Percentiles rank a stretch among this genome's conserved stretches.
Conservation (phyloP, 2,888 invertebrate genomes). For the Eledona agricola region DNA sequence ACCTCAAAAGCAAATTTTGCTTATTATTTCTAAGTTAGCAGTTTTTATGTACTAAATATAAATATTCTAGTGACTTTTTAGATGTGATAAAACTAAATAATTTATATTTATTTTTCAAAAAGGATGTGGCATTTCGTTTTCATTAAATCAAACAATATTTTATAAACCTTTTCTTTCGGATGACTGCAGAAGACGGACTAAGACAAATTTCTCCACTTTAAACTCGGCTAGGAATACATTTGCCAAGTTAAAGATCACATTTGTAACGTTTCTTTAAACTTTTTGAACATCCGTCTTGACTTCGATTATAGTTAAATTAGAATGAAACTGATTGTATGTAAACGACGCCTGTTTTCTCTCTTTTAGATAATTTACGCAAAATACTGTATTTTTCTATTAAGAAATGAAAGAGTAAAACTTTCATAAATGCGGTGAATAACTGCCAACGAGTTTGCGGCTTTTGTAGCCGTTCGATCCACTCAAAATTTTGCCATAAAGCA, state of each 20-base stretch:
- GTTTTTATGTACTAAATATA: too few relatives aligned
- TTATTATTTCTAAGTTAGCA: too few relatives aligned
- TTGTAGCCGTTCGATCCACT: too few relatives aligned
- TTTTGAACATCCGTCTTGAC: slow-evolving; percentile 26
- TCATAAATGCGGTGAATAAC: too few relatives aligned
- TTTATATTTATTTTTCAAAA: slow-evolving; percentile 44
- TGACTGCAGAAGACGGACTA: slow-evolving; percentile 52
- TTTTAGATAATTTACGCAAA: too few relatives aligned
- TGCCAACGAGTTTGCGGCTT: too few relatives aligned
- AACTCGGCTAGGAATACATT: slow-evolving; percentile 48
- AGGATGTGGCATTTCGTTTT: slow-evolving; percentile 53
- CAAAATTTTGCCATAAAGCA: neutral
- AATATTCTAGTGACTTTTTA: slow-evolving; percentile 32
- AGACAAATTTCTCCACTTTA: slow-evolving; percentile 56
- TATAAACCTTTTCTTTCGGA: slow-evolving; percentile 54
- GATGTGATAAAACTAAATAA: slow-evolving; percentile 42
- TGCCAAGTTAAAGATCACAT: slow-evolving; percentile 51
- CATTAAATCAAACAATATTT: slow-evolving; percentile 59
- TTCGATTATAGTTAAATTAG: too few relatives aligned
- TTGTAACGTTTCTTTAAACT: slow-evolving; percentile 46
- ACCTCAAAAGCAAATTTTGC: too few relatives aligned
- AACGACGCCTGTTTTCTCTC: too few relatives aligned
- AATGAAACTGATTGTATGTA: too few relatives aligned
- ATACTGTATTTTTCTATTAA: too few relatives aligned
- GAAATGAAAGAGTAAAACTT: too few relatives aligned